Evolutionary conservation across 2,888 invertebrate genomes (phyloP).

Genomic region (Athrips mouffetella): DNA sequence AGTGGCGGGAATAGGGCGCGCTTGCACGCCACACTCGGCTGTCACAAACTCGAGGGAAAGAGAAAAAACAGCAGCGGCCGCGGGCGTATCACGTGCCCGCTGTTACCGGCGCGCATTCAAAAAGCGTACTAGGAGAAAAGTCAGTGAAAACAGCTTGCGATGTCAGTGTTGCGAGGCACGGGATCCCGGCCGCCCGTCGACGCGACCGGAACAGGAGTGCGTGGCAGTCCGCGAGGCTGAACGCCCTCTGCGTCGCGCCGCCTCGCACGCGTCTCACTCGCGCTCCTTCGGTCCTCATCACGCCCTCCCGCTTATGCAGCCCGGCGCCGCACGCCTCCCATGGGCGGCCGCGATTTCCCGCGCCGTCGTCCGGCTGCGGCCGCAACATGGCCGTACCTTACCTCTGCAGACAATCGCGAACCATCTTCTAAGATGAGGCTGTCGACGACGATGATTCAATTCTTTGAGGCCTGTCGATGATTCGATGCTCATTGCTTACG

Average conservation of each 20-base stretch:
- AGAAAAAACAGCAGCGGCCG: constrained; percentile 67
- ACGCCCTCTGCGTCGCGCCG: constrained; percentile 80
- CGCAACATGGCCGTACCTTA: constrained; percentile 70
- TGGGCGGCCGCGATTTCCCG: constrained; percentile 77
- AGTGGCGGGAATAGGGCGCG: constrained; percentile 67
- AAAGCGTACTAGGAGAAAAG: constrained; percentile 69
- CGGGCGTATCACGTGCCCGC: constrained; percentile 72
- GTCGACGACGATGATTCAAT: constrained; percentile 33
- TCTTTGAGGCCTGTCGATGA: no score
- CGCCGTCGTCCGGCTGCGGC: constrained; percentile 53
- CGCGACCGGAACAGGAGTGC: constrained; percentile 77
- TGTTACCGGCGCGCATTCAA: constrained; percentile 72
- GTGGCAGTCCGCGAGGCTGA: constrained; percentile 68
- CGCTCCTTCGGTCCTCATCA: constrained; percentile 36
- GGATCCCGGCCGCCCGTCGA: constrained; percentile 75
- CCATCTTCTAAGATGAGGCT: constrained; percentile 44
- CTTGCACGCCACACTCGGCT: constrained; percentile 67
- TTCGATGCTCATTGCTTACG: no score
- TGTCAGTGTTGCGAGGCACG: constrained; percentile 70
- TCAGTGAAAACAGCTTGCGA: constrained; percentile 55
- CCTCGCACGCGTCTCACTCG: constrained; percentile 68
- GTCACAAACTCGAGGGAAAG: constrained; percentile 66
- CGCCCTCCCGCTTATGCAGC: constrained; percentile 53
- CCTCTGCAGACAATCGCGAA: constrained; percentile 47
- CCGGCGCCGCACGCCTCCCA: constrained; percentile 71